Evolutionary conservation across 2,797 vertebrate species (phyloP), one percentile per base, ranked within the genome.

Genomic region (Dromococcyx pavoninus): DNA sequence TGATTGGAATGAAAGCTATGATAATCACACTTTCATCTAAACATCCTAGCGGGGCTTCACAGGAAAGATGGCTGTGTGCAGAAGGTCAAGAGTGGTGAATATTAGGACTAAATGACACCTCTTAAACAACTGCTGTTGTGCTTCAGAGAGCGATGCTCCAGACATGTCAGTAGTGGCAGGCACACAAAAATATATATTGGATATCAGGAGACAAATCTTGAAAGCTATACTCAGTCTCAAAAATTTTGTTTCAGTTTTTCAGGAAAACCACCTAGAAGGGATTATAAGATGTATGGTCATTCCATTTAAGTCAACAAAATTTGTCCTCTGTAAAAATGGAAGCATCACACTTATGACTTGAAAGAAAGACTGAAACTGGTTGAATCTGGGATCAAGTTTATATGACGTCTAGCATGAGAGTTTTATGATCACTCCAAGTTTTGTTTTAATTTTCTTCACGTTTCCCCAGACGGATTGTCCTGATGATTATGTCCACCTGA

Each of bases 1-100:
- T 89, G 77, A 82, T 92, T 92, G 71, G 37, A 95, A 74, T 32
- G 65, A 79, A 93, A 91, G 64, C 74, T 91, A 71, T 35, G 64
- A 85, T 83, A 82, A 80, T 91, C 86, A 67, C 0, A 0, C 82
- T 90, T 90, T 85, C 56, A 82, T 87, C 74, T 85, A 33, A 93
- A 82, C 61, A 77, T 33, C 67, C 50, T 89, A 28, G 80, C 0
- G 0, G 72, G 58, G 46, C 19, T 96, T 57, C 84, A 30, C 46
- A 61, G 78, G 41, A 77, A 65, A 48, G 28, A 83, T 44, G 37
- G 39, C 39, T 93, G 25, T n/a, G 39, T 83, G n/a, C 41, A 82
- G 84, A 58, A 89, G 78, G 88, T 82, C 69, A 88, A 54, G 86
- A 77, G 61, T 32, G 43, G 69, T 46, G 92, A 75, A 61, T 86